phyloP scores from a whole-genome alignment of 2,113 vertebrate genomes.

The Ophthalmolycus amberensis region DNA sequence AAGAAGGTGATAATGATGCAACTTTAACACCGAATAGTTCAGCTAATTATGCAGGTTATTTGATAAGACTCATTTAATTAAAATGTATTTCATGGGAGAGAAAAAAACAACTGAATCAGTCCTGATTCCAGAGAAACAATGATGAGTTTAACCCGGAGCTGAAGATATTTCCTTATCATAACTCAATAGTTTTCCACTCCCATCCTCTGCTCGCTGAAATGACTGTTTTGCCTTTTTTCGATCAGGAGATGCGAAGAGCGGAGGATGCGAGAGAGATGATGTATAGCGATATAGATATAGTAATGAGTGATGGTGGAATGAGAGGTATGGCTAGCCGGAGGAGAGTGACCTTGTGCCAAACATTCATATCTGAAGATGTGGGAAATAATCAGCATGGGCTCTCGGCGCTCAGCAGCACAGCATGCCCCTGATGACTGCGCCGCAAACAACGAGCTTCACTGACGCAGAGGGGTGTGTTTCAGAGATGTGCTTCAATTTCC shows the following conservation, averaged over 20 bases:
- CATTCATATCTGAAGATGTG: conserved; percentile 46
- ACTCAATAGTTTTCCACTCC: background rate
- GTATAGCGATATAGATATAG: background rate
- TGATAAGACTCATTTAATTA: conserved; percentile 52
- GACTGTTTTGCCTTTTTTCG: background rate
- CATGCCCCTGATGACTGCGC: conserved; percentile 36
- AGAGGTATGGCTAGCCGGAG: conserved; percentile 34
- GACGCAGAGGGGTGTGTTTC: conserved; percentile 21
- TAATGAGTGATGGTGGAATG: conserved; percentile 33
- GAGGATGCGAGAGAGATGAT: background rate
- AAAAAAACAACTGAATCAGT: conserved; percentile 28
- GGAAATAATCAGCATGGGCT: conserved; percentile 50
- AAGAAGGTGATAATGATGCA: conserved; percentile 22
- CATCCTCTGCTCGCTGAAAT: background rate
- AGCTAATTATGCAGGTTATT: conserved; percentile 44
- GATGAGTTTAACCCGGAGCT: conserved; percentile 18
- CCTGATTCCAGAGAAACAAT: conserved; percentile 46
- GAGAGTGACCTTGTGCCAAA: conserved; percentile 63
- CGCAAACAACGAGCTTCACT: conserved; percentile 52
- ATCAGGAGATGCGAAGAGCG: conserved; percentile 10
- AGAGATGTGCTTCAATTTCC: conserved; percentile 39
- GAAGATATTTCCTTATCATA: conserved; percentile 35
- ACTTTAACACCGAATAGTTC: conserved; percentile 28
- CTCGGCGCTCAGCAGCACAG: conserved; percentile 5
- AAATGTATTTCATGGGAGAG: conserved; percentile 17